phyloP scores from a whole-genome alignment of 2,888 invertebrate species.

The Carcina quercana region DNA sequence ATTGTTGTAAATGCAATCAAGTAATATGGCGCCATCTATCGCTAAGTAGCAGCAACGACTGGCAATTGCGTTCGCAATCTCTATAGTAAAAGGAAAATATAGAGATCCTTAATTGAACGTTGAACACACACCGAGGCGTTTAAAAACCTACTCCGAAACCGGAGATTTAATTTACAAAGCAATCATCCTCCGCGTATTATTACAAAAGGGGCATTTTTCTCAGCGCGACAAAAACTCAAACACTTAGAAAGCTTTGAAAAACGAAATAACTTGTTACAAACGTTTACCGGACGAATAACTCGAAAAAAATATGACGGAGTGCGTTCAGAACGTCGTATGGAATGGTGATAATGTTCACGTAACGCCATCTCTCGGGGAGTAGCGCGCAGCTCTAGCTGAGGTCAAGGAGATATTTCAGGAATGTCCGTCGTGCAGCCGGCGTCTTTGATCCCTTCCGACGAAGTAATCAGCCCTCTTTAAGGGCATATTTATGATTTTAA shows the following conservation, averaged over 20 bases:
- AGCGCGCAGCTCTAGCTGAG: constrained; percentile 48
- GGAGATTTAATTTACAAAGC: constrained; percentile 52
- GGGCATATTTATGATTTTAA: constrained; percentile 73
- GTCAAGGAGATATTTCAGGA: constrained; percentile 62
- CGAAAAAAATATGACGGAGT: constrained; percentile 27
- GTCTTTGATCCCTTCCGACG: constrained; percentile 70
- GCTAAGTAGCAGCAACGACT: constrained; percentile 20
- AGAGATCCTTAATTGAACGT: constrained; percentile 22
- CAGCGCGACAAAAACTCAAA: constrained; percentile 39
- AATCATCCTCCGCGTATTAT: constrained; percentile 62
- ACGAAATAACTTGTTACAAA: constrained; percentile 65
- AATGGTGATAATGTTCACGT: constrained; percentile 56
- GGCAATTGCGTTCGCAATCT: no score
- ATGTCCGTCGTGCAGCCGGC: constrained; percentile 57
- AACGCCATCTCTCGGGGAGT: constrained; percentile 69
- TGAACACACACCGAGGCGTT: constrained; percentile 34
- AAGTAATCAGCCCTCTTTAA: constrained; percentile 71
- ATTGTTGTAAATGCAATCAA: no score
- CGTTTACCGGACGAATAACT: constrained; percentile 65
- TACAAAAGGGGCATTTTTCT: constrained; percentile 52
- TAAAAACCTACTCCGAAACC: constrained; percentile 50
- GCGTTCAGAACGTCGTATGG: constrained; percentile 29
- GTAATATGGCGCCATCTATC: constrained; percentile 44
- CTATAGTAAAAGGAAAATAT: constrained; percentile 14
- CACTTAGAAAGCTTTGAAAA: constrained; percentile 72